Evolutionary conservation across 2,113 vertebrate species (phyloP).

Genomic region (Peromyscus californicus): DNA sequence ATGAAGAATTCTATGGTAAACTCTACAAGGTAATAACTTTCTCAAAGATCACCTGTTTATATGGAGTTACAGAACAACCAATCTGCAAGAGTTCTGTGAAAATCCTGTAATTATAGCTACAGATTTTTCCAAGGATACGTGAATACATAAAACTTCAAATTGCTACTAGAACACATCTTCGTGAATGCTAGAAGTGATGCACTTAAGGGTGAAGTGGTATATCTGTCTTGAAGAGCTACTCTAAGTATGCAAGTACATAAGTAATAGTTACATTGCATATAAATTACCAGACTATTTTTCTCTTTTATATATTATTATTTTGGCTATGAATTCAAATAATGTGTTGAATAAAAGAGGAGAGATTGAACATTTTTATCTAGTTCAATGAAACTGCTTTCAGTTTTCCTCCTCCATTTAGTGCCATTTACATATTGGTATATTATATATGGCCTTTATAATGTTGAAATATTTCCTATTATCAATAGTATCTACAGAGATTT

Average conservation of each 20-base stretch:
- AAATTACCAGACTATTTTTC: neutral
- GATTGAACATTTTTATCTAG: neutral
- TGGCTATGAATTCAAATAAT: neutral
- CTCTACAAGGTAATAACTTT: neutral
- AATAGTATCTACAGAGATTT: neutral
- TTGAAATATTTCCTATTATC: neutral
- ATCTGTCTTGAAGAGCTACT: slow-evolving; percentile 30
- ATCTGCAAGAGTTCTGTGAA: neutral
- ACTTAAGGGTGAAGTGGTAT: neutral
- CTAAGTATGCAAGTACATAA: neutral
- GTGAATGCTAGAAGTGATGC: neutral
- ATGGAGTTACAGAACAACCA: neutral
- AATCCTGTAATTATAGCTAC: neutral
- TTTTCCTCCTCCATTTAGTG: neutral
- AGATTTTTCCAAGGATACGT: neutral
- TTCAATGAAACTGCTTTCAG: neutral
- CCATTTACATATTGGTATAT: neutral
- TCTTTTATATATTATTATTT: neutral
- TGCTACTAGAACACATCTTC: neutral
- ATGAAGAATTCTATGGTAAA: neutral
- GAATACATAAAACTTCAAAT: neutral
- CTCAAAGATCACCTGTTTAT: neutral
- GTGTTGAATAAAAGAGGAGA: neutral
- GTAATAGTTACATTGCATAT: neutral
- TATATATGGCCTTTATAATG: neutral